Evolutionary conservation across 2,797 vertebrate species (phyloP), one percentile per base, ranked within the genome.

Genomic region (Chelmon rostratus): DNA sequence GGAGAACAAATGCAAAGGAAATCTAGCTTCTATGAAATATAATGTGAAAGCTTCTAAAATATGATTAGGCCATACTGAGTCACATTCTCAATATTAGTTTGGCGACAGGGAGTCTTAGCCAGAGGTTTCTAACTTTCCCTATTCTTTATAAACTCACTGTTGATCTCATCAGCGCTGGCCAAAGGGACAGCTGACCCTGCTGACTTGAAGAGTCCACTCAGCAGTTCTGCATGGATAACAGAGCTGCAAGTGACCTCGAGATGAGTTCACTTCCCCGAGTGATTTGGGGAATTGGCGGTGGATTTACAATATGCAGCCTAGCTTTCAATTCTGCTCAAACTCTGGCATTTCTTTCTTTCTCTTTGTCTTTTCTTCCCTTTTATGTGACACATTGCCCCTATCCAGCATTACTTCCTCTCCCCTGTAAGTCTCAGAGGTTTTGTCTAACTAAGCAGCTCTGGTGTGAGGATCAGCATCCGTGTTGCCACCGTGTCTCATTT

Each of bases 151-250:
- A 79, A 86, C 76, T 80, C 42, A 1, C n/a, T 50, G 67, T 68
- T 67, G 62, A 82, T 78, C 59, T 64, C 69, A 76, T 82, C 78
- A 63, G 85, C 53, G 13, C 25, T n/a, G 66, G 73, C 59, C 64
- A 68, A 53, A 73, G 78, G 76, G 76, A 86, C 76, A 56, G 72
- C 84, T 82, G 87, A 86, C 68, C 82, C 79, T 6, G 87, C 81
- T 68, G 65, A 69, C 58, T 33, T 6, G 19, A 72, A 76, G 59
- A 63, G 84, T 72, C 69, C 78, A 81, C 78, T 91, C 89, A 89
- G 87, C 92, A 79, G 46, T 88, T 87, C 63, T 81, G 68, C 61
- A 8, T 47, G 79, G 78, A 83, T 79, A 81, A 84, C 61, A 62
- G 63, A 72, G 68, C 44, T 46, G 67, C 63, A 31, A 49, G 83